A percentile compares a stretch with the other conserved stretches of the same genome.
These are phyloP conservation scores for Apis cerana DNA, from an alignment of 1,140 invertebrate species.

Conservation along the genomic window DNA sequence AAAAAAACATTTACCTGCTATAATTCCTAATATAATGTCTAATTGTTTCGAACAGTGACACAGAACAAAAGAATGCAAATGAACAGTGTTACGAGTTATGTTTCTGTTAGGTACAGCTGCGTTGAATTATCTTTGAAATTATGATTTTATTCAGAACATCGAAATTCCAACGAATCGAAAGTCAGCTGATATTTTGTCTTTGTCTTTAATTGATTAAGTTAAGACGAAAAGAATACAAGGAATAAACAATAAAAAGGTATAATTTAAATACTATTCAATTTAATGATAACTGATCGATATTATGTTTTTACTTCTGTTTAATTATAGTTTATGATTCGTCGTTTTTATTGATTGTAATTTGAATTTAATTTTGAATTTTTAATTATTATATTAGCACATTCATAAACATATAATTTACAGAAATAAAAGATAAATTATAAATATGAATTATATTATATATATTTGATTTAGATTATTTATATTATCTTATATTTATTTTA, in stretches of 20 bases:
- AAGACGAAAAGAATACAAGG: not conserved
- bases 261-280: not conserved
- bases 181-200: not conserved
- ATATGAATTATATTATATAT: not conserved
- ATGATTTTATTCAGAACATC: not conserved
- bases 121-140: not conserved
- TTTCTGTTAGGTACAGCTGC: not conserved
- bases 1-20: not conserved
- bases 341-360: not conserved
- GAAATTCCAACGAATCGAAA: not conserved
- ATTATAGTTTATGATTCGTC: not conserved
- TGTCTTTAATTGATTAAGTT: not conserved
- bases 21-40: constrained; percentile 8
- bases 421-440: too few relatives aligned
- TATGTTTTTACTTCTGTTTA: not conserved
- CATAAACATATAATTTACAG: not conserved
- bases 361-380: not conserved
- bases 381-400: not conserved
- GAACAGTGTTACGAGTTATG: not conserved
- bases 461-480: not conserved
- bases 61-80: constrained; percentile 39
- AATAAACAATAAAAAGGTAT: not conserved
- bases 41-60: constrained; percentile 31
- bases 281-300: not conserved
- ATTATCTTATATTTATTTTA: not conserved